Evolutionary conservation across 2,888 invertebrate genomes (phyloP).

Genomic region (Hirtodrosophila duncani): DNA sequence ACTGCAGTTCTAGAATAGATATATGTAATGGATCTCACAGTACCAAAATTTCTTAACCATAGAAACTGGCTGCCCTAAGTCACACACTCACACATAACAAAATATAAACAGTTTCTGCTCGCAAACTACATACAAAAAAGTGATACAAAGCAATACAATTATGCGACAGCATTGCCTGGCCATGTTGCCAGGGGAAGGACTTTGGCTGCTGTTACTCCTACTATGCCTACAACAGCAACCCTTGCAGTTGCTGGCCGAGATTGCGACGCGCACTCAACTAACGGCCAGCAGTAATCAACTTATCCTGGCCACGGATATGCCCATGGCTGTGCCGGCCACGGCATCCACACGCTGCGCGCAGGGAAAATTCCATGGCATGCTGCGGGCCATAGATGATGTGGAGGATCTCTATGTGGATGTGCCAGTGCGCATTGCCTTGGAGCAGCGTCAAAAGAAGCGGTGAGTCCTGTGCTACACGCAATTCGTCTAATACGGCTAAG

Average conservation of each 20-base stretch:
- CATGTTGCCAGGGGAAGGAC: conserved; percentile 25
- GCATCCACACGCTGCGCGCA: conserved; percentile 30
- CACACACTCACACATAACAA: neutral
- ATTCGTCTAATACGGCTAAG: conserved; percentile 52
- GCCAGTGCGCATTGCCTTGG: conserved; percentile 73
- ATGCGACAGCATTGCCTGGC: conserved; percentile 39
- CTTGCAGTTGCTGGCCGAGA: conserved; percentile 44
- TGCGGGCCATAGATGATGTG: conserved; percentile 74
- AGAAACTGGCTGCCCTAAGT: neutral
- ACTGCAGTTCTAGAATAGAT: too few relatives aligned
- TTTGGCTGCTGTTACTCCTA: conserved; percentile 23
- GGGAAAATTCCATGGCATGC: conserved; percentile 60
- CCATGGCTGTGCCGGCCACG: conserved; percentile 5
- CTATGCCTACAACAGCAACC: conserved; percentile 15
- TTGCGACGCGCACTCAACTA: conserved; percentile 23
- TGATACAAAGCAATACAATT: neutral
- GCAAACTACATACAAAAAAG: neutral
- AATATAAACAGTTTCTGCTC: neutral
- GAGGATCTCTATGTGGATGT: conserved; percentile 77
- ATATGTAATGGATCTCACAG: too few relatives aligned
- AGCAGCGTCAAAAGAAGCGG: conserved; percentile 75
- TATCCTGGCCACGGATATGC: conserved; percentile 11
- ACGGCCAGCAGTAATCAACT: conserved; percentile 45
- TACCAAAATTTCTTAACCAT: too few relatives aligned
- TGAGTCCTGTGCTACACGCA: conserved; percentile 56